Base-by-base conservation (phyloP, 2,797 vertebrate genomes). In the Pipistrellus kuhlii region DNA sequence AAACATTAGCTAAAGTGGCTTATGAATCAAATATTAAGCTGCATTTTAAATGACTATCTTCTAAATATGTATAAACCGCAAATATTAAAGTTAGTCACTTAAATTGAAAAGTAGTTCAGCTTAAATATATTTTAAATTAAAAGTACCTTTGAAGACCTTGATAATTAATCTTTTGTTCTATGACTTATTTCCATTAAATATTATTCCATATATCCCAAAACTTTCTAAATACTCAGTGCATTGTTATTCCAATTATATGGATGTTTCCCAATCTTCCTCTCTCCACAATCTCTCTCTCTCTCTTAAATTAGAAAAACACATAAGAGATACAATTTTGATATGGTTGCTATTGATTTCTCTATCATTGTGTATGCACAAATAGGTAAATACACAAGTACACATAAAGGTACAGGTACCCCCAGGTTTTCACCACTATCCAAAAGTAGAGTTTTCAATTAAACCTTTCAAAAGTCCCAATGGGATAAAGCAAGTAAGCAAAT, bases 21-120 rank as follows among this genome's bases (percentile, higher is more conserved):
- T 27, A 64, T 3, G 15, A 77, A 55, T 57, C 27, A 59, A 88
- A 53, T 69, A 57, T 8, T 41, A 92, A 77, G 13, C 25, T 78
- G 8, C 1, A 92, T 41, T 64, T 77, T 87, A 20, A 93, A 62
- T 76, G 94, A 48, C 6, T 77, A 59, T 71, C 86, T 92, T 71
- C 72, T 73, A 90, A 85, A 75, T 62, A 81, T 66, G 59, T n/a
- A 73, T 94, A 27, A 75, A 76, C 35, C 57, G 17, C 25, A 32
- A 59, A 11, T 7, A 86, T 75, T 84, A 72, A 86, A 86, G 27
- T 85, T 78, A 77, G 21, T 59, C 5, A 15, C 18, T 44, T 73
- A 48, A 77, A 35, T 83, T 35, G 53, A 75, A 66, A 57, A 83
- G 21, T 30, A 17, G 0, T 53, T 90, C 30, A 51, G 8, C 4